These are phyloP conservation scores for Netelia inedita DNA, from an alignment of 2,888 invertebrate species.

Conservation along the genomic window DNA sequence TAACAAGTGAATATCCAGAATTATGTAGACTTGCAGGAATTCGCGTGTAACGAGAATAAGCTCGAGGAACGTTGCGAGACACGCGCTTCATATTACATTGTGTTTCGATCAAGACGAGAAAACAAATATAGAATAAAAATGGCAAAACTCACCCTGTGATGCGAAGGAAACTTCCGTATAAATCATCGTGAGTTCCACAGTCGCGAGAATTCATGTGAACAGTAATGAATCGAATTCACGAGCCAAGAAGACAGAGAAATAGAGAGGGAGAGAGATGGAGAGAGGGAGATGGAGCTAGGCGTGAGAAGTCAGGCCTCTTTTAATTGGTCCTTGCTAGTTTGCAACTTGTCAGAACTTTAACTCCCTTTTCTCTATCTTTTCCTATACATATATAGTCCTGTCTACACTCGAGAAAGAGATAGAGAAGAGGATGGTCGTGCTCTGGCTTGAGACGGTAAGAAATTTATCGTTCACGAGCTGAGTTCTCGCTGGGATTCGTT, in stretches of 20 bases:
- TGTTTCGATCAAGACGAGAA: too few species aligned
- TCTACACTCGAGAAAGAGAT: conserved; percentile 10
- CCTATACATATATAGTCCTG: conserved; percentile 9
- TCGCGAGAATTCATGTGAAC: conserved; percentile 44
- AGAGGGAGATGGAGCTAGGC: neutral
- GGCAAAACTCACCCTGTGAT: too few species aligned
- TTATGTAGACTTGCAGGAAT: too few species aligned
- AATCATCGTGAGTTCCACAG: neutral
- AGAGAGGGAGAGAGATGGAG: neutral
- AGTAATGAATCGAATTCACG: conserved; percentile 53
- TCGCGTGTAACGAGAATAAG: too few species aligned
- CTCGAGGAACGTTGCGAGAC: too few species aligned
- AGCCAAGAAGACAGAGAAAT: neutral
- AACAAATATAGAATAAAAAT: too few species aligned
- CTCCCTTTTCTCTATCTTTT: conserved; percentile 18
- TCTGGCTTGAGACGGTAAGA: conserved; percentile 42
- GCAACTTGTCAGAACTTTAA: conserved; percentile 63
- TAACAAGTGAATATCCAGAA: too few species aligned
- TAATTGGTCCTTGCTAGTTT: conserved; percentile 59
- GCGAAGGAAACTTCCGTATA: neutral
- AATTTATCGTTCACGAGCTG: conserved; percentile 58
- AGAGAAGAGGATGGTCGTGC: neutral
- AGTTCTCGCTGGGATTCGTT: conserved; percentile 53
- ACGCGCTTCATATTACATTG: too few species aligned
- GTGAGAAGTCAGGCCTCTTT: conserved; percentile 37